Percentiles rank a stretch among this genome's conserved stretches.
phyloP scores from a whole-genome alignment of 2,797 vertebrate genomes.

The Limosa lapponica region DNA sequence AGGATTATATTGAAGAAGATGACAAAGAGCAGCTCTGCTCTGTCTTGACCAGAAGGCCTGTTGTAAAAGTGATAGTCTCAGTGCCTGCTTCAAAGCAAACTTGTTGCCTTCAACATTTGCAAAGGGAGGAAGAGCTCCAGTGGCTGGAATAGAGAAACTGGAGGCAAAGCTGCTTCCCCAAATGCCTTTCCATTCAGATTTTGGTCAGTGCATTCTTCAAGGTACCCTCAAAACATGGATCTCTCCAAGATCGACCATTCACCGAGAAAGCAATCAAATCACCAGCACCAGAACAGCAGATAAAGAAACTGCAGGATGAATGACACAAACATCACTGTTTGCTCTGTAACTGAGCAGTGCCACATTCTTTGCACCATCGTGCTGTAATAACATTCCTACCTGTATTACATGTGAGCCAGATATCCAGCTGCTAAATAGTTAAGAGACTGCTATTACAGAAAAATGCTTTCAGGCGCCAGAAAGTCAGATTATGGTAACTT shows the following conservation, averaged over 20 bases:
- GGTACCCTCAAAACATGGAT: background rate
- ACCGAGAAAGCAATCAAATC: background rate
- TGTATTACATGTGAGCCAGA: background rate
- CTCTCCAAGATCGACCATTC: background rate
- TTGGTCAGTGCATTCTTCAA: background rate
- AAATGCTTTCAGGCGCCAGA: conserved; percentile 21
- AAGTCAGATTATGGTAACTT: background rate
- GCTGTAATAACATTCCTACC: background rate
- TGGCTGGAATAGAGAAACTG: background rate
- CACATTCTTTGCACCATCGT: background rate
- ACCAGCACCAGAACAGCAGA: background rate
- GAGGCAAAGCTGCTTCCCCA: background rate
- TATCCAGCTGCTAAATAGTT: background rate
- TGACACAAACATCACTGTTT: background rate
- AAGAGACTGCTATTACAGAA: background rate
- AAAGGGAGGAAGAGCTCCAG: background rate
- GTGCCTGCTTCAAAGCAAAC: background rate
- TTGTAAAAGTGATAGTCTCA: background rate
- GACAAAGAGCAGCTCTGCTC: background rate
- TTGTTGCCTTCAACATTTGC: background rate
- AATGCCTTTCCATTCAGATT: background rate
- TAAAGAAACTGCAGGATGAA: background rate
- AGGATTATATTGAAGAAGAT: background rate
- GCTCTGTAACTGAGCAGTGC: background rate
- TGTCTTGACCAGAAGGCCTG: background rate